A percentile compares a stretch with the other conserved stretches of the same genome.
Conservation (phyloP, 2,888 invertebrate species). For the Chrysomela aeneicollis region DNA sequence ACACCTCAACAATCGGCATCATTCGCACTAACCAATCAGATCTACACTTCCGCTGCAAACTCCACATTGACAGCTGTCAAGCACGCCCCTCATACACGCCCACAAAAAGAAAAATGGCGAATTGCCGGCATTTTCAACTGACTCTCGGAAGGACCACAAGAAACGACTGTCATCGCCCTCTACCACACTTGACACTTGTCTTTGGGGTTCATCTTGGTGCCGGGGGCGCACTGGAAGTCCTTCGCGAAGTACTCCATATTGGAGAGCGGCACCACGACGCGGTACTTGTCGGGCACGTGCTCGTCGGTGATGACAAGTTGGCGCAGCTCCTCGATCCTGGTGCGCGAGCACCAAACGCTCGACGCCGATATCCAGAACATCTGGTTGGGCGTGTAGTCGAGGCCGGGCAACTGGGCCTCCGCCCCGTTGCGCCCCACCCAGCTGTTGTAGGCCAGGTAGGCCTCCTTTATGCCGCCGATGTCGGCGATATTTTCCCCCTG, state of each 20-base stretch:
- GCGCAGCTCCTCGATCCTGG: constrained; percentile 56
- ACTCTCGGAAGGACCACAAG: too few species aligned
- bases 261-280: constrained; percentile 67
- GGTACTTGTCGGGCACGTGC: constrained; percentile 64
- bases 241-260: constrained; percentile 69
- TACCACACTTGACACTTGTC: constrained; percentile 72
- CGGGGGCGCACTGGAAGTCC: constrained; percentile 69
- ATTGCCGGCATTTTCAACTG: too few species aligned
- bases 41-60: too few species aligned
- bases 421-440: constrained; percentile 56
- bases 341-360: constrained; percentile 68
- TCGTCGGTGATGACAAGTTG: constrained; percentile 57
- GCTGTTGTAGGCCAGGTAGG: constrained; percentile 65
- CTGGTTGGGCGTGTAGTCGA: constrained; percentile 60
- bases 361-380: constrained; percentile 69
- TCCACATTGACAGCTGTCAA: too few species aligned
- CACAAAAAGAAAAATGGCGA: too few species aligned
- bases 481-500: constrained; percentile 96
- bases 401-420: constrained; percentile 54
- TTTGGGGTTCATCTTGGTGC: constrained; percentile 69
- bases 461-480: constrained; percentile 92
- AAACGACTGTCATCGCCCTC: too few species aligned
- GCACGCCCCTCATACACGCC: too few species aligned
- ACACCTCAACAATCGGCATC: too few species aligned
- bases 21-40: too few species aligned